These are phyloP conservation scores for Himalopsyche anomala DNA, from an alignment of 2,888 invertebrate genomes.

Conservation along the genomic window DNA sequence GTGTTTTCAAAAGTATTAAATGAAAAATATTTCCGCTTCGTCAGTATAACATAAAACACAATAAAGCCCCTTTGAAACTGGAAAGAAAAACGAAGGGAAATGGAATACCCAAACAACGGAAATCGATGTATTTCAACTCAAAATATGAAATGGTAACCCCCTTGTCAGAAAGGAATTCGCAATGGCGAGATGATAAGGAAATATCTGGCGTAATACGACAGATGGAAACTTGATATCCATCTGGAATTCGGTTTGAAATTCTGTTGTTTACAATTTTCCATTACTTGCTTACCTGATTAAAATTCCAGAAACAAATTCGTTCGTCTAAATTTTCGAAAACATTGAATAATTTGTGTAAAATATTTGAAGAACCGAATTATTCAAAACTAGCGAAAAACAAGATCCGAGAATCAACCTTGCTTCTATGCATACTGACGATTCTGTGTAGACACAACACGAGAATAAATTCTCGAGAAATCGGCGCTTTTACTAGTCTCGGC, in stretches of 20 bases:
- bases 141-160: conserved; percentile 23
- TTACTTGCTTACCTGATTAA: too few relatives aligned
- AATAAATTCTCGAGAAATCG: too few relatives aligned
- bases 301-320: too few relatives aligned
- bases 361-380: too few relatives aligned
- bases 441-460: too few relatives aligned
- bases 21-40: neutral
- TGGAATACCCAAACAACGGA: neutral
- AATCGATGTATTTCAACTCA: conserved; percentile 1
- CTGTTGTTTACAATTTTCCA: neutral
- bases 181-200: conserved; percentile 21
- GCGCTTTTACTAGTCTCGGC: too few relatives aligned
- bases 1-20: neutral
- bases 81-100: neutral
- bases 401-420: too few relatives aligned
- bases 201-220: conserved; percentile 26
- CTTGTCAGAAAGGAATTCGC: conserved; percentile 2
- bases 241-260: conserved; percentile 6
- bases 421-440: too few relatives aligned
- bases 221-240: neutral
- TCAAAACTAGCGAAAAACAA: too few relatives aligned
- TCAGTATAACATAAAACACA: neutral
- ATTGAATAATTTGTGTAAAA: too few relatives aligned
- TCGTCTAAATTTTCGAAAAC: too few relatives aligned
- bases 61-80: neutral